Conservation (phyloP, 2,113 vertebrate species). For the Oophaga pumilio region DNA sequence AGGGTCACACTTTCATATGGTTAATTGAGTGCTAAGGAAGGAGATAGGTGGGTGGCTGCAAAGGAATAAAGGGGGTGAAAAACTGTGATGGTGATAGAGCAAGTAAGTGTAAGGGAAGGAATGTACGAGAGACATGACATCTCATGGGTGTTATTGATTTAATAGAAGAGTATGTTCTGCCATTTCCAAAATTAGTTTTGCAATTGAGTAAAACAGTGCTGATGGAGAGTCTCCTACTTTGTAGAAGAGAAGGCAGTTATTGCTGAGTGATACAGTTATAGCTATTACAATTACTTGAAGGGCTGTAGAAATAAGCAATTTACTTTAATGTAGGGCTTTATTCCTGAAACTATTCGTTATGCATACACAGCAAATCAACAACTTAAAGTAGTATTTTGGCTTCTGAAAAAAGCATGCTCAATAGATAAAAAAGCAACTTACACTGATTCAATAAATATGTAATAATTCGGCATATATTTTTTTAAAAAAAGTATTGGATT, state of each 20-base stretch:
- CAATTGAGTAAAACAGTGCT: constrained; percentile 33
- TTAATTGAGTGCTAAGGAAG: constrained; percentile 84
- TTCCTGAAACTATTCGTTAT: background rate
- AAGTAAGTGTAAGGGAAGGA: constrained; percentile 46
- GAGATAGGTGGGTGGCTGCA: constrained; percentile 64
- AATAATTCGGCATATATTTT: no score
- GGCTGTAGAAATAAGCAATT: constrained; percentile 16
- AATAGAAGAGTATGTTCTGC: constrained; percentile 42
- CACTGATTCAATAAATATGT: no score
- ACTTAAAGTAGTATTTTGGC: background rate
- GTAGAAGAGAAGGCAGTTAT: background rate
- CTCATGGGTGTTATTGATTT: constrained; percentile 54
- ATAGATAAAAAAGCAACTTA: background rate
- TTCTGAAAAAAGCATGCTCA: background rate
- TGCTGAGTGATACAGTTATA: constrained; percentile 24
- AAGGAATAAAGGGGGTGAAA: constrained; percentile 44
- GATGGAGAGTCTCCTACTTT: constrained; percentile 29
- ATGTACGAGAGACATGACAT: constrained; percentile 12
- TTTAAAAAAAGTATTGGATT: no score
- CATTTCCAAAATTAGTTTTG: constrained; percentile 52
- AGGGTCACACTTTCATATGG: constrained; percentile 86
- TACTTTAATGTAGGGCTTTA: background rate
- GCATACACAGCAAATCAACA: background rate
- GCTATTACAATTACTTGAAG: constrained; percentile 11
- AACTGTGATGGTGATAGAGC: constrained; percentile 50